Conservation (phyloP, 2,888 invertebrate species). For the Rutpela maculata region DNA sequence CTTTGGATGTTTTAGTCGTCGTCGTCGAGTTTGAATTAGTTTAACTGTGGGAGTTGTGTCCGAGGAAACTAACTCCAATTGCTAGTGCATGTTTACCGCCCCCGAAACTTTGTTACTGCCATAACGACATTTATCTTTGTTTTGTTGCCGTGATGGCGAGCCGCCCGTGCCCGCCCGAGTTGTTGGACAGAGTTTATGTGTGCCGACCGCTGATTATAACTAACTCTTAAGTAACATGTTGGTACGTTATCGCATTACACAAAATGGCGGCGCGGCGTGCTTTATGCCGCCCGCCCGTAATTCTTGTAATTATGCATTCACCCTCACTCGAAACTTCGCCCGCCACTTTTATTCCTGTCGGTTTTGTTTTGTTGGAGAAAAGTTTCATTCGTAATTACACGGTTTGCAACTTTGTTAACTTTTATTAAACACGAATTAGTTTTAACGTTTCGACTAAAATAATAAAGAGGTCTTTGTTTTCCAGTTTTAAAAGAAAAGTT, state of each 20-base stretch:
- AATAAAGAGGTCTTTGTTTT: conserved; percentile 29
- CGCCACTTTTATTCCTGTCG: conserved; percentile 27
- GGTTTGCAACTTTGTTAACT: conserved; percentile 37
- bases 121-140: conserved; percentile 67
- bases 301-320: conserved; percentile 37
- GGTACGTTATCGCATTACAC: conserved; percentile 36
- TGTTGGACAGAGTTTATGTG: conserved; percentile 16
- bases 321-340: conserved; percentile 29
- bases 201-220: conserved; percentile 32
- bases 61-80: conserved; percentile 54
- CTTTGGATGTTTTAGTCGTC: conserved; percentile 63
- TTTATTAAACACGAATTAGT: conserved; percentile 38
- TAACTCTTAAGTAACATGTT: conserved; percentile 37
- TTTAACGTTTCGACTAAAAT: conserved; percentile 31
- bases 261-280: conserved; percentile 23
- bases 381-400: conserved; percentile 35
- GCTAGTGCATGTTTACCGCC: conserved; percentile 53
- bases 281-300: conserved; percentile 16
- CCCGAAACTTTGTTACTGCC: conserved; percentile 59
- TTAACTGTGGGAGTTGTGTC: conserved; percentile 62
- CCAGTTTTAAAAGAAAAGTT: conserved; percentile 23
- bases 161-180: background rate
- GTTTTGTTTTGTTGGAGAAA: conserved; percentile 27
- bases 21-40: conserved; percentile 67
- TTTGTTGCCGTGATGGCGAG: conserved; percentile 46